phyloP scores from a whole-genome alignment of 2,113 vertebrate genomes.

The Hirundichthys speculiger region DNA sequence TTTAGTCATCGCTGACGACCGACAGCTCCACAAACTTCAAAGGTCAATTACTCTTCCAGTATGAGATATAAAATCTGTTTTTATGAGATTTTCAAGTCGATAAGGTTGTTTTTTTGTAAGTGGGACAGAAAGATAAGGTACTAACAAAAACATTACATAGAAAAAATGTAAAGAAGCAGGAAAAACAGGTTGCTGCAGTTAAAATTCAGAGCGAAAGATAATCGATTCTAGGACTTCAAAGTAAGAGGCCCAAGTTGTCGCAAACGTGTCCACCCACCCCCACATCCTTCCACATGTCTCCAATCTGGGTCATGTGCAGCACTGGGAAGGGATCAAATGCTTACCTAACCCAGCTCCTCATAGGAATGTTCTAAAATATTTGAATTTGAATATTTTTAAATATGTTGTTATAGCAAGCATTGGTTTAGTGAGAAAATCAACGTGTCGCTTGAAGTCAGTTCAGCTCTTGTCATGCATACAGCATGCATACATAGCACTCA shows the following conservation, averaged over 20 bases:
- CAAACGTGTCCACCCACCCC: slow-evolving; percentile 5
- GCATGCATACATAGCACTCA: slow-evolving; percentile 15
- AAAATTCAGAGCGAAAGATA: background rate
- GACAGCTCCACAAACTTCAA: background rate
- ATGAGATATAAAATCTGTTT: slow-evolving; percentile 18
- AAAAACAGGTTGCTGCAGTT: slow-evolving; percentile 9
- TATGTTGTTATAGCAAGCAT: background rate
- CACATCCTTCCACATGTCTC: background rate
- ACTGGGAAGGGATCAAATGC: slow-evolving; percentile 40
- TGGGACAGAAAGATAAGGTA: slow-evolving; percentile 1
- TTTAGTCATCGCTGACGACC: background rate
- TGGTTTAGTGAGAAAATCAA: background rate
- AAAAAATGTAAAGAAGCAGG: background rate
- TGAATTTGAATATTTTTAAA: background rate
- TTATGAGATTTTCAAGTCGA: slow-evolving; percentile 3
- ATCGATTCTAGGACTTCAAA: slow-evolving; percentile 55
- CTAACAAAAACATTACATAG: background rate
- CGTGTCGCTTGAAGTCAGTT: background rate
- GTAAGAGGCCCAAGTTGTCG: slow-evolving; percentile 17
- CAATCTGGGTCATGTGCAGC: slow-evolving; percentile 35
- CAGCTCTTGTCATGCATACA: background rate
- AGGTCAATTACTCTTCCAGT: slow-evolving; percentile 5
- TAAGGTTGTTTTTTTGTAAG: background rate
- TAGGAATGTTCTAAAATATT: slow-evolving; percentile 22
- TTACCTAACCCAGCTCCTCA: slow-evolving; percentile 20